Conservation (phyloP, 2,113 vertebrate species). For the Procapra przewalskii region DNA sequence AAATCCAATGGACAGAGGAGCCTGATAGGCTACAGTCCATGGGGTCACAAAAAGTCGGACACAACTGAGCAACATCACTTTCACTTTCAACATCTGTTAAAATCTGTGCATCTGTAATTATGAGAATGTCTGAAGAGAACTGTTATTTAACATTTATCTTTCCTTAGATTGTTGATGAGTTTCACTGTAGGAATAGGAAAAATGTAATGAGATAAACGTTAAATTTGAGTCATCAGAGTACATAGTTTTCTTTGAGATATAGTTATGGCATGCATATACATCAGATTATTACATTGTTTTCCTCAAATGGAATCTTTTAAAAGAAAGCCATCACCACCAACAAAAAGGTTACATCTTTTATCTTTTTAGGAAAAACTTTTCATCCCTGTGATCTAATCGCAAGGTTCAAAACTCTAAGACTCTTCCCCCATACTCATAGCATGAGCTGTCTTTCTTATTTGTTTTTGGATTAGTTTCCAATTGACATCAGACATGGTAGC, state of each 20-base stretch:
- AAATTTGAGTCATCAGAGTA: neutral
- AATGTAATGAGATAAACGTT: slow-evolving; percentile 14
- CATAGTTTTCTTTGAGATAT: neutral
- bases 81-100: neutral
- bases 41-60: no score
- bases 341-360: slow-evolving; percentile 69
- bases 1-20: no score
- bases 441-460: slow-evolving; percentile 45
- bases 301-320: slow-evolving; percentile 63
- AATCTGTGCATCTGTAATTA: neutral
- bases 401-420: neutral
- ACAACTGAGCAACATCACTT: no score
- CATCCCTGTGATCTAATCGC: neutral
- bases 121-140: neutral
- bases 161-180: neutral
- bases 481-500: slow-evolving; percentile 52
- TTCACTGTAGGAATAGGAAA: neutral
- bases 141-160: neutral
- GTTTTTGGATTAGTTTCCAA: slow-evolving; percentile 67
- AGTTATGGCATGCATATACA: slow-evolving; percentile 32
- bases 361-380: slow-evolving; percentile 50
- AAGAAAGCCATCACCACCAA: slow-evolving; percentile 51
- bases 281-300: slow-evolving; percentile 54
- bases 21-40: no score
- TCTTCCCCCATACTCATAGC: neutral